Percentiles rank a stretch among this genome's conserved stretches.
Conservation (phyloP, 2,113 vertebrate species). For the Dasyprocta punctata region DNA sequence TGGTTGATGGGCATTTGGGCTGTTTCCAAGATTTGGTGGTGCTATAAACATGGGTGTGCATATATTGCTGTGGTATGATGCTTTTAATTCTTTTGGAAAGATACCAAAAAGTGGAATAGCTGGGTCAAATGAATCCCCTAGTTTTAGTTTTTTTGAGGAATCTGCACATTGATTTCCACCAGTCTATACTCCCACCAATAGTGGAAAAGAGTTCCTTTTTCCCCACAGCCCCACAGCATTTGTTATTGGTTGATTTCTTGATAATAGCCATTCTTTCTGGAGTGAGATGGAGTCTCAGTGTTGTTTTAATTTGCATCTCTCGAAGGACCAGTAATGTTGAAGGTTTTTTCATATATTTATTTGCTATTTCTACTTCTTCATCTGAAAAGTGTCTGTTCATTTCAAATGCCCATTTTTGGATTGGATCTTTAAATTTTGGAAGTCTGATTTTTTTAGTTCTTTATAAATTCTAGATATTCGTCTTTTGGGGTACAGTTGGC, state of each 20-base stretch:
- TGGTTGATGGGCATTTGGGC: neutral
- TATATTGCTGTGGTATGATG: neutral
- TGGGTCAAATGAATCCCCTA: neutral
- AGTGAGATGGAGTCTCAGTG: neutral
- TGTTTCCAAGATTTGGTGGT: neutral
- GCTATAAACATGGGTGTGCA: neutral
- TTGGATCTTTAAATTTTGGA: neutral
- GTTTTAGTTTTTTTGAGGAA: neutral
- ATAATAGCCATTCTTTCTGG: neutral
- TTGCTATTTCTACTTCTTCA: neutral
- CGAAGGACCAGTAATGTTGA: neutral
- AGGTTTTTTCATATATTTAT: neutral
- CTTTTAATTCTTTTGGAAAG: neutral
- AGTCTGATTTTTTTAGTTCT: neutral
- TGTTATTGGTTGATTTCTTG: neutral
- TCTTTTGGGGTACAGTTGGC: neutral
- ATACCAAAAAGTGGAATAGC: neutral
- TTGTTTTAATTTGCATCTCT: neutral
- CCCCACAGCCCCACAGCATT: neutral
- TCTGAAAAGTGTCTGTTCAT: neutral
- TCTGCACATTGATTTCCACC: neutral
- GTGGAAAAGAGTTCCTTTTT: neutral
- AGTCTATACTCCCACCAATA: neutral
- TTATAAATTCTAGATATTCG: neutral
- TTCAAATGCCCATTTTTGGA: neutral